These are phyloP conservation scores for Tetraneura akinire DNA, from an alignment of 1,140 invertebrate genomes.

Conservation along the genomic window DNA sequence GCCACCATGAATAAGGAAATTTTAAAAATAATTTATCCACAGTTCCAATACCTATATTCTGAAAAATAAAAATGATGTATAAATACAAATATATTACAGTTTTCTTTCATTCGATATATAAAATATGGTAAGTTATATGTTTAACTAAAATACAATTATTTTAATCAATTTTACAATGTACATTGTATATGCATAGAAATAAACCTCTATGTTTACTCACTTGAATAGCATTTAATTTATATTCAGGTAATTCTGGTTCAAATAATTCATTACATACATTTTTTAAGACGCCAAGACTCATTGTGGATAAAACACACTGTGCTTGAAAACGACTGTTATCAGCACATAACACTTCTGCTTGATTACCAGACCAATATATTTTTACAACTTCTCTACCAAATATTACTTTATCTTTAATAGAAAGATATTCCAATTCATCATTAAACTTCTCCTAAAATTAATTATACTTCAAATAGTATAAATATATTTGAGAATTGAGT, in stretches of 20 bases:
- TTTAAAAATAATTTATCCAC: constrained; percentile 78
- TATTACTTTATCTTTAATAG: constrained; percentile 57
- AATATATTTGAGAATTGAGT: too few species aligned
- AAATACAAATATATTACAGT: too few species aligned
- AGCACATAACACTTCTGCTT: constrained; percentile 61
- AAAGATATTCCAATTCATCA: background rate
- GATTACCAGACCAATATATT: constrained; percentile 59
- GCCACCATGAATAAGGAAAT: constrained; percentile 69
- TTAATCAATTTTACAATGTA: too few species aligned
- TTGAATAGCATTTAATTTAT: constrained; percentile 67
- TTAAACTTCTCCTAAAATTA: constrained; percentile 49
- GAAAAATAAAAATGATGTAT: constrained; percentile 50
- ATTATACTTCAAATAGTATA: too few species aligned
- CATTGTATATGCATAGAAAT: too few species aligned
- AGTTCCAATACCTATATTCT: constrained; percentile 70
- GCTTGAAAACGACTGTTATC: constrained; percentile 65
- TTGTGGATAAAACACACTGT: constrained; percentile 70
- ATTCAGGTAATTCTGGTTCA: constrained; percentile 63
- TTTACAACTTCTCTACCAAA: constrained; percentile 61
- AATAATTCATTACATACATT: constrained; percentile 63
- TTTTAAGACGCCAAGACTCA: constrained; percentile 72
- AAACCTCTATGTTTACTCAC: constrained; percentile 53
- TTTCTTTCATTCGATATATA: too few species aligned
- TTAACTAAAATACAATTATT: background rate
- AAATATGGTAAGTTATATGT: too few species aligned